A percentile compares a stretch with the other conserved stretches of the same genome.
phyloP scores from a whole-genome alignment of 2,797 vertebrate species.

The Eospalax fontanierii region DNA sequence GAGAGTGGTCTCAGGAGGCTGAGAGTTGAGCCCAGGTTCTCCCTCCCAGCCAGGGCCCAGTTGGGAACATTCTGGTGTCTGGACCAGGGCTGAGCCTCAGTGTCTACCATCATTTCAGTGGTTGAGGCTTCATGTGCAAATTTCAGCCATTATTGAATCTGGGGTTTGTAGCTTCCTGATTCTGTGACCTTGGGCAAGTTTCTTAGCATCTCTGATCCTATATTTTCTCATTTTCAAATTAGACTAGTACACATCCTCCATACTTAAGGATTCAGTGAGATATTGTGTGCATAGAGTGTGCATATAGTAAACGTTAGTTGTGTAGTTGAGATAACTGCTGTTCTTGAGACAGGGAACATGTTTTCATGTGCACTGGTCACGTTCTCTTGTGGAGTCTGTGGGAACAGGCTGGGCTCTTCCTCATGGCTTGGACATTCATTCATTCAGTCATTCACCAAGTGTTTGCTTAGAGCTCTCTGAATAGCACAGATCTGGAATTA shows the following conservation, averaged over 20 bases:
- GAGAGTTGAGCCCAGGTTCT: background rate
- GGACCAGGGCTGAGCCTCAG: background rate
- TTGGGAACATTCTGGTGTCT: background rate
- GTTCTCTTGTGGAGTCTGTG: slow-evolving; percentile 8
- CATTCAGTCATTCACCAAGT: background rate
- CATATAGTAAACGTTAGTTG: background rate
- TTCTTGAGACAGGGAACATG: background rate
- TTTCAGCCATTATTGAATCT: background rate
- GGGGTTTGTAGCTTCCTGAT: background rate
- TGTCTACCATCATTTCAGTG: background rate
- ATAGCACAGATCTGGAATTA: background rate
- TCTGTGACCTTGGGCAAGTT: slow-evolving; percentile 47
- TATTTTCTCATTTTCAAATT: slow-evolving; percentile 13
- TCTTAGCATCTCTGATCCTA: too few relatives aligned
- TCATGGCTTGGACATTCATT: background rate
- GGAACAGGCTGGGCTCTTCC: slow-evolving; percentile 5
- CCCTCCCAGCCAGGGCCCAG: background rate
- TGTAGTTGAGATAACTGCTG: background rate
- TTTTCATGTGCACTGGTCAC: background rate
- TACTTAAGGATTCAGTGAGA: slow-evolving; percentile 28
- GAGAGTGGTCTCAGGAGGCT: background rate
- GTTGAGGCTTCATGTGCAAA: background rate
- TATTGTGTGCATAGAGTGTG: background rate
- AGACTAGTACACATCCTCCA: background rate
- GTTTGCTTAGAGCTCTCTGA: background rate